Evolutionary conservation across 2,888 invertebrate species (phyloP).

Genomic region (Pseudanteris insignis): DNA sequence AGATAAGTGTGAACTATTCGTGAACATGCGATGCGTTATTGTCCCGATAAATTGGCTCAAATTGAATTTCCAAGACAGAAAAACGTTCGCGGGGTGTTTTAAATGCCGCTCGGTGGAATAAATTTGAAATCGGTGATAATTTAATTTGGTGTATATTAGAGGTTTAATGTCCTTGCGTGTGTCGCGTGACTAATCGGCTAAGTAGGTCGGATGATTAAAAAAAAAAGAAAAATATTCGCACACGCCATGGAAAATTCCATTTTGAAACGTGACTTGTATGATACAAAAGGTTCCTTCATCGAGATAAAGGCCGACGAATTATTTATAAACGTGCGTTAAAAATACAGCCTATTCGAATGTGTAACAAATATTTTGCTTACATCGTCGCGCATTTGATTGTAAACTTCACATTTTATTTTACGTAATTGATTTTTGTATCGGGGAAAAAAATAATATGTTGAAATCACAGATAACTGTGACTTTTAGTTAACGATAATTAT

Average conservation of each 20-base stretch:
- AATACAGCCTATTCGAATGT: constrained; percentile 6
- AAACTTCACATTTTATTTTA: neutral
- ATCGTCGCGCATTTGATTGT: neutral
- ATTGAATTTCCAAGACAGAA: too few relatives aligned
- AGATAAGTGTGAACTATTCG: too few relatives aligned
- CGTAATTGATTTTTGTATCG: too few relatives aligned
- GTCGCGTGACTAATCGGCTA: constrained; percentile 27
- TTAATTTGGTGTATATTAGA: constrained; percentile 15
- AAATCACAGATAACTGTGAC: too few relatives aligned
- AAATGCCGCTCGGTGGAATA: too few relatives aligned
- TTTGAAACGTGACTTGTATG: constrained; percentile 23
- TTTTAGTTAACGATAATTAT: too few relatives aligned
- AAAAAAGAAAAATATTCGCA: constrained; percentile 24
- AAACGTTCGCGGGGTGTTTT: too few relatives aligned
- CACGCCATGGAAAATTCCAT: constrained; percentile 29
- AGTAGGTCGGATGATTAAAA: constrained; percentile 37
- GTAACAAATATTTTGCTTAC: neutral
- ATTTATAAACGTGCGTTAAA: constrained; percentile 23
- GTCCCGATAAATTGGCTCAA: too few relatives aligned
- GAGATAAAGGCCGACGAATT: constrained; percentile 36
- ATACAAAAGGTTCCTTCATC: constrained; percentile 28
- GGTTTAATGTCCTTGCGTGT: constrained; percentile 17
- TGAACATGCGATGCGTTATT: too few relatives aligned
- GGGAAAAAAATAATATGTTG: too few relatives aligned
- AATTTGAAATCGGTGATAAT: constrained; percentile 1